These are phyloP conservation scores for Fopius arisanus DNA, from an alignment of 1,140 invertebrate genomes.

Conservation along the genomic window DNA sequence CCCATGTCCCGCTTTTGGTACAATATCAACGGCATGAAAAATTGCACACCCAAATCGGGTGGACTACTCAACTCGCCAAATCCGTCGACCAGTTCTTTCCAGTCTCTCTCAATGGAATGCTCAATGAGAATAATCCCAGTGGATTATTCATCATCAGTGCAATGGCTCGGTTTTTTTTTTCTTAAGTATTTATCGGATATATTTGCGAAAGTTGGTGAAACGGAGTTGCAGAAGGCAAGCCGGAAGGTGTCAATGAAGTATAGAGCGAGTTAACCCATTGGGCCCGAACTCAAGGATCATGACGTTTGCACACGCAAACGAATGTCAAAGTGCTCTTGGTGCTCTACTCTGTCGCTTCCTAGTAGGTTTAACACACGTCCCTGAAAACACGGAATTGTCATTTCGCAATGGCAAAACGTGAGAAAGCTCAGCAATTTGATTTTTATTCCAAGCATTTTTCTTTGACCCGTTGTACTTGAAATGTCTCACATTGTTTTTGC, in stretches of 20 bases:
- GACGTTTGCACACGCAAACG: slow-evolving; percentile 10
- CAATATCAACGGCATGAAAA: neutral
- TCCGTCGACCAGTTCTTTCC: neutral
- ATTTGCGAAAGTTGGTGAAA: neutral
- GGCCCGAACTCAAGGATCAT: neutral
- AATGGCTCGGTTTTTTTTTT: neutral
- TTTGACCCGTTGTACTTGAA: neutral
- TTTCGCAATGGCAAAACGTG: slow-evolving; percentile 46
- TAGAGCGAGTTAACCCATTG: neutral
- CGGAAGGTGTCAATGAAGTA: neutral
- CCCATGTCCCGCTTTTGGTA: neutral
- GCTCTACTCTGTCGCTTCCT: slow-evolving; percentile 31
- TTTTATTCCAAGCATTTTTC: slow-evolving; percentile 6
- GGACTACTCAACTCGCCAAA: neutral
- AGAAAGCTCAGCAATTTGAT: slow-evolving; percentile 46
- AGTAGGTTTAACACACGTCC: slow-evolving; percentile 32
- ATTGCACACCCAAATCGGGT: neutral
- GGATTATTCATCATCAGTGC: neutral
- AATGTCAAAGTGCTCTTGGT: slow-evolving; percentile 20
- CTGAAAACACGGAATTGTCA: slow-evolving; percentile 50
- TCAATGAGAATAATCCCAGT: too few relatives aligned
- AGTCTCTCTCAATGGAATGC: neutral
- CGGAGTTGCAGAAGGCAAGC: neutral
- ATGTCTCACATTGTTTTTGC: neutral
- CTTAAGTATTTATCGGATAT: neutral